Conservation (phyloP, 2,113 vertebrate genomes). For the Heterotilapia buettikoferi region DNA sequence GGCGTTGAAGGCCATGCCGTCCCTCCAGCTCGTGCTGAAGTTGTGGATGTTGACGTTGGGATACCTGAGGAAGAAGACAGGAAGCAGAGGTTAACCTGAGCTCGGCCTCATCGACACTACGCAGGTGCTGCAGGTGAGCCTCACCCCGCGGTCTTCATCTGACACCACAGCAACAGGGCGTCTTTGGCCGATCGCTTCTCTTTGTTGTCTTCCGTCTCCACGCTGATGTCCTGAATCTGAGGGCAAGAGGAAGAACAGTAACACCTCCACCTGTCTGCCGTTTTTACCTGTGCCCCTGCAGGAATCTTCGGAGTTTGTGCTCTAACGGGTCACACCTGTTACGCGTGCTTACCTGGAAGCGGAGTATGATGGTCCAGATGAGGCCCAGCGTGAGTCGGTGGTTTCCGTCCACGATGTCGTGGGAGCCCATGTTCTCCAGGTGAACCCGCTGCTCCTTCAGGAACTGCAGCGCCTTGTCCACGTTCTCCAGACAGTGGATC, state of each 20-base stretch:
- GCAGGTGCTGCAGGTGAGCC: conserved; percentile 1
- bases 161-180: conserved; percentile 92
- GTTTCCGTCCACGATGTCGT: conserved; percentile 97
- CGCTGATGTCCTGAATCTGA: conserved; percentile 97
- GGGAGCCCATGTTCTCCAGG: conserved; percentile 96
- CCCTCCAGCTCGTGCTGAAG: conserved; percentile 95
- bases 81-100: background rate
- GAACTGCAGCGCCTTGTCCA: conserved; percentile 96
- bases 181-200: conserved; percentile 96
- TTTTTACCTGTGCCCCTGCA: background rate
- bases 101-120: accelerated
- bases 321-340: background rate
- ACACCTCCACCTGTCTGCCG: background rate
- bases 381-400: conserved; percentile 92
- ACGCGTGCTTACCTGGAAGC: conserved; percentile 83
- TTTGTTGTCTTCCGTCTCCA: conserved; percentile 96
- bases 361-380: conserved; percentile 97
- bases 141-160: conserved; percentile 99
- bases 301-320: background rate
- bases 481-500: conserved; percentile 96
- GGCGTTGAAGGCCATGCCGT: conserved; percentile 97
- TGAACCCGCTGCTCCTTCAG: conserved; percentile 96
- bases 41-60: conserved; percentile 97
- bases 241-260: background rate
- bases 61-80: conserved; percentile 73